Conservation (phyloP, 2,888 invertebrate genomes). For the Rotaria magnacalcarata region DNA sequence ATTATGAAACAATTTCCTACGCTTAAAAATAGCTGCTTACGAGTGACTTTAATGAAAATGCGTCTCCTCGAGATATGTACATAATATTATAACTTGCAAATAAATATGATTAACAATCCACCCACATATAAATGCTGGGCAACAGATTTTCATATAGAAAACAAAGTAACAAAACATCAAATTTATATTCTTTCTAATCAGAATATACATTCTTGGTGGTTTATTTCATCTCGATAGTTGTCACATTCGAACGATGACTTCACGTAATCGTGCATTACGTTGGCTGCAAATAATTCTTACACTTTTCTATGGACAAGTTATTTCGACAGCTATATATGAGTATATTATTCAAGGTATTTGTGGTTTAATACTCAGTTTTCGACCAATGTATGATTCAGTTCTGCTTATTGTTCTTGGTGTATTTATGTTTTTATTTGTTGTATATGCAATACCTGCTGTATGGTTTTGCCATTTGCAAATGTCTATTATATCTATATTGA, state of each 20-base stretch:
- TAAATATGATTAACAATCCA: background rate
- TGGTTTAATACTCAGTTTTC: background rate
- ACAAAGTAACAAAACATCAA: background rate
- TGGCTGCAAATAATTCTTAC: slow-evolving; percentile 19
- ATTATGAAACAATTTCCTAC: too few species aligned
- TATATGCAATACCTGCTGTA: background rate
- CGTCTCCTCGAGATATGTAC: background rate
- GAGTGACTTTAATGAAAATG: too few species aligned
- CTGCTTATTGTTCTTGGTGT: background rate
- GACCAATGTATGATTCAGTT: slow-evolving; percentile 22
- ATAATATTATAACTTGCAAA: background rate
- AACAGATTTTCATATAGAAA: background rate
- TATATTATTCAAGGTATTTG: slow-evolving; percentile 13
- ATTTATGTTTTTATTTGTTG: background rate
- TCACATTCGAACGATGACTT: background rate
- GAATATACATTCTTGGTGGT: background rate
- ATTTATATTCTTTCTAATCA: background rate
- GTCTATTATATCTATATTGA: background rate
- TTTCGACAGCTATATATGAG: background rate
- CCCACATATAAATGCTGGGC: background rate
- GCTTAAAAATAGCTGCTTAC: too few species aligned
- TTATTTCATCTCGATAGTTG: too few species aligned
- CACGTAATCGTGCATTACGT: background rate
- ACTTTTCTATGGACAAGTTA: slow-evolving; percentile 7
- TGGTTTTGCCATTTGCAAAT: background rate